These are phyloP conservation scores for Pseudachorutes palmiensis DNA, from an alignment of 1,140 invertebrate species.

Conservation along the genomic window DNA sequence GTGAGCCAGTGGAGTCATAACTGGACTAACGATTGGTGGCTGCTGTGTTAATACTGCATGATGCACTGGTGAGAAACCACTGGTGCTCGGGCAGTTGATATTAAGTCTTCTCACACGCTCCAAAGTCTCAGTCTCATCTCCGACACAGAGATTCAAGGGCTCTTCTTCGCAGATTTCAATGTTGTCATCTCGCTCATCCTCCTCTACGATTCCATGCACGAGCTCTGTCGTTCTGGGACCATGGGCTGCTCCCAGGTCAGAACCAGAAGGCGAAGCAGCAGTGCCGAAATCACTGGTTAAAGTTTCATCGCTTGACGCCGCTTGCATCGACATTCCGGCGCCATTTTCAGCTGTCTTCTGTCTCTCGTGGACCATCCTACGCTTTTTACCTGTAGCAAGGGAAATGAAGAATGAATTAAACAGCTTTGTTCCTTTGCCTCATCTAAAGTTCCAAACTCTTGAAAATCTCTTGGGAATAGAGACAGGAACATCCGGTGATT, in stretches of 20 bases:
- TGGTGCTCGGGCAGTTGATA: constrained; percentile 4
- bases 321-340: background rate
- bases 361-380: constrained; percentile 19
- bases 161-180: background rate
- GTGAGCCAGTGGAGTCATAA: background rate
- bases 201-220: background rate
- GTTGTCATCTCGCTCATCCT: background rate
- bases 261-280: background rate
- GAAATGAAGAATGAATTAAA: background rate
- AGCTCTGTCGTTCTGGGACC: background rate
- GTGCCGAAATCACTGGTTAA: background rate
- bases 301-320: background rate
- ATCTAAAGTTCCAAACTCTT: background rate
- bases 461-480: background rate
- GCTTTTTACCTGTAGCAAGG: constrained; percentile 18
- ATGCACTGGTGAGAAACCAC: background rate
- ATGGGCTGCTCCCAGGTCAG: too few relatives aligned
- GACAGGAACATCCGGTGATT: background rate
- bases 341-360: constrained; percentile 1
- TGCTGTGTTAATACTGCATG: background rate
- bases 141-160: constrained; percentile 5
- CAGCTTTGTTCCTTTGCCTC: background rate
- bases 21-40: background rate
- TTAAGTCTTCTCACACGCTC: background rate
- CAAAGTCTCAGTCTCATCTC: background rate